Evolutionary conservation across 2,888 invertebrate genomes (phyloP), one percentile per base, ranked within the genome.

Genomic region (Polymixis lichenea): DNA sequence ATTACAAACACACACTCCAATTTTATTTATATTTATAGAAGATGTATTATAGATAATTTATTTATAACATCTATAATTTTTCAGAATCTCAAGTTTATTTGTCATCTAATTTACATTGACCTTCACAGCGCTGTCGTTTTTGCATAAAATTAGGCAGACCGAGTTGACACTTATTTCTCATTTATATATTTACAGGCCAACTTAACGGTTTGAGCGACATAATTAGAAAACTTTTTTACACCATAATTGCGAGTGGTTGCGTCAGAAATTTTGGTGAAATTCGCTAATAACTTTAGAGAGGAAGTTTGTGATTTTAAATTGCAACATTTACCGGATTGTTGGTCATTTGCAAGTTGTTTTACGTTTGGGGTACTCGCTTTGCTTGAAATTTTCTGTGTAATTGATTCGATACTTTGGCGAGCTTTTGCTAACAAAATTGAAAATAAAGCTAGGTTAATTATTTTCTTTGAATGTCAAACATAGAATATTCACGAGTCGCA

Each of bases 161-260:
- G 80, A 85, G 72, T 86, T 85, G 83, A 80, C 77, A 84, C 77
- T 88, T 79, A 86, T 89, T 90, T 89, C 70, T 83, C 87, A 80
- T 87, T 90, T 86, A 88, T 91, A 90, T 87, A 91, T 92, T 91
- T 87, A 87, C 86, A 84, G 88, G 86, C 86, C 85, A 89, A 89
- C 86, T 90, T 88, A 86, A 88, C 82, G 86, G 89, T 86, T 87
- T 85, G 80, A 85, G 86, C 75, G 85, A 77, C 80, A 83, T 92
- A 91, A 92, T 92, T 90, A 91, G 89, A 86, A 90, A 92, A 92
- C 89, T 90, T 90, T 86, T 87, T 87, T 85, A 86, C 85, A 82
- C 82, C 84, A 82, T 89, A 89, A 90, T 89, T 89, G 84, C 83
- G 80, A 87, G 87, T 87, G 89, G 86, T 77, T 79, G 81, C 84